Evolutionary conservation across 2,797 vertebrate species (phyloP).

Genomic region (Hybognathus amarus): DNA sequence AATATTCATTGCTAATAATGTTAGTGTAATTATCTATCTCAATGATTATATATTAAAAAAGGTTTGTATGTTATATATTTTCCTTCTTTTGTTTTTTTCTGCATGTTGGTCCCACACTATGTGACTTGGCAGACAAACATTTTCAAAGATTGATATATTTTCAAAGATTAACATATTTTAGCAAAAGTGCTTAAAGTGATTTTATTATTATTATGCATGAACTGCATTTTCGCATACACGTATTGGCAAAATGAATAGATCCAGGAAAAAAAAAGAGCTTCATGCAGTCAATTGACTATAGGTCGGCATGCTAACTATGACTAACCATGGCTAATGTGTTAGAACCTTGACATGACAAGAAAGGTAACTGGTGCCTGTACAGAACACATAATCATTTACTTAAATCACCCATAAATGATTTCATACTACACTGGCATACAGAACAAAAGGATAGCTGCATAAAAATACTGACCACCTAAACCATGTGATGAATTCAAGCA

Average conservation of each 20-base stretch:
- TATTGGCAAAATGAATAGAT: background rate
- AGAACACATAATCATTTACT: background rate
- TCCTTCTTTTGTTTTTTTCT: background rate
- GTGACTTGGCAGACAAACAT: background rate
- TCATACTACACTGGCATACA: background rate
- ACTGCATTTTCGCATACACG: background rate
- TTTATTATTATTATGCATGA: background rate
- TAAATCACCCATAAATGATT: background rate
- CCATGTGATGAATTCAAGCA: background rate
- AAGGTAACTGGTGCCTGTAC: background rate
- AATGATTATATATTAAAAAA: background rate
- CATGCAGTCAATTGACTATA: background rate
- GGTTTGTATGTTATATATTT: background rate
- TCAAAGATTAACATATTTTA: background rate
- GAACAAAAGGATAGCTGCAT: background rate
- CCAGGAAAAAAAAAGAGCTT: background rate
- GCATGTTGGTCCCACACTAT: background rate
- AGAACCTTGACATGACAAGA: background rate
- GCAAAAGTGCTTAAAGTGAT: background rate
- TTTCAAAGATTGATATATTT: background rate
- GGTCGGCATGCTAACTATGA: background rate
- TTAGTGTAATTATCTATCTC: background rate
- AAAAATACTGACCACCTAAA: background rate
- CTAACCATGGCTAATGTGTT: background rate
- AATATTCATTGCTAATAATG: background rate